A percentile compares a stretch with the other conserved stretches of the same genome.
phyloP scores from a whole-genome alignment of 2,888 invertebrate species.

The Polyommatus icarus region DNA sequence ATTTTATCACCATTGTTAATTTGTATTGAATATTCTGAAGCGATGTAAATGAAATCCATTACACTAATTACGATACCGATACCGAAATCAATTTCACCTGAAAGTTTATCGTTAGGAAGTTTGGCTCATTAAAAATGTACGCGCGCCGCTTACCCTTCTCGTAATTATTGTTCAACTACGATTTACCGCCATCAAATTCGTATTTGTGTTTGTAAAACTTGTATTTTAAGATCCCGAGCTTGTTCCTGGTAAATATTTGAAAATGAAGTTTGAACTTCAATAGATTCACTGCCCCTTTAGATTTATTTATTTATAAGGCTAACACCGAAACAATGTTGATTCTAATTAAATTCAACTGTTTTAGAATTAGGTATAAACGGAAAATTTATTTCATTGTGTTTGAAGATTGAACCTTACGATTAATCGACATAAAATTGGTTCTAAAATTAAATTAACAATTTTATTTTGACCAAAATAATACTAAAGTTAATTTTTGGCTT shows the following conservation, averaged over 20 bases:
- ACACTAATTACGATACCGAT: not conserved
- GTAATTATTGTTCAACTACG: conserved; percentile 16
- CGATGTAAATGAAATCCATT: not conserved
- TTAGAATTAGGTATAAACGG: not conserved
- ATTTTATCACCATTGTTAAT: not conserved
- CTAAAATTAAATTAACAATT: not conserved
- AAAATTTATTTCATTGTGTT: not conserved
- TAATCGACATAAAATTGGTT: not conserved
- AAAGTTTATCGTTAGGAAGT: not conserved
- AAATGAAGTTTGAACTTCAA: not conserved
- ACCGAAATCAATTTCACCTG: not conserved
- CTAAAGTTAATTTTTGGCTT: not conserved
- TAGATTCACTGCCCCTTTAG: not conserved
- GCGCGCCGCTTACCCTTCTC: not conserved
- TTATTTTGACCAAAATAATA: not conserved
- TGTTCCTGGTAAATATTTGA: conserved; percentile 20
- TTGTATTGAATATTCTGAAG: no score
- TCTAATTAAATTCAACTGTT: not conserved
- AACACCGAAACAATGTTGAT: not conserved
- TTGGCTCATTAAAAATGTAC: not conserved
- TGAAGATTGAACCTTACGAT: not conserved
- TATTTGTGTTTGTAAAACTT: conserved; percentile 11
- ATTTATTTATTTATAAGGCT: not conserved
- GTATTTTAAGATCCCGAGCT: conserved; percentile 12
- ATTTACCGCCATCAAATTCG: not conserved